Conservation (phyloP, 1,140 invertebrate genomes). For the Carcinoscorpius rotundicauda region DNA sequence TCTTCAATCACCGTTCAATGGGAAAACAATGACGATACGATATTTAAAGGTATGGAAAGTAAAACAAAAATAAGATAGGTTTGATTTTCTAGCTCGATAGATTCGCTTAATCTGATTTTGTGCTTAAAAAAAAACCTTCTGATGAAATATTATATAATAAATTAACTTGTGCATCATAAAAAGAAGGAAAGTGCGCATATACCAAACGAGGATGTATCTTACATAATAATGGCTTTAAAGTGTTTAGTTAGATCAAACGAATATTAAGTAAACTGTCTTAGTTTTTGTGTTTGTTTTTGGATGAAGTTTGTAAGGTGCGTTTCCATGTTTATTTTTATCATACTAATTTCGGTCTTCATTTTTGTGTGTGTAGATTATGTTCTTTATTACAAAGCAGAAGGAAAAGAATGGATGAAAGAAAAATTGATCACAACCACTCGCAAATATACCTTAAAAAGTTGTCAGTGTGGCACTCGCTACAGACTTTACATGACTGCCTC, state of each 20-base stretch:
- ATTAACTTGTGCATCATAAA: too few relatives aligned
- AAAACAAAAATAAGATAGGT: too few relatives aligned
- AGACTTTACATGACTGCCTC: constrained; percentile 75
- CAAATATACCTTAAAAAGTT: constrained; percentile 34
- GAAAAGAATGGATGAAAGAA: constrained; percentile 16
- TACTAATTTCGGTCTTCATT: too few relatives aligned
- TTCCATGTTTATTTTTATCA: too few relatives aligned
- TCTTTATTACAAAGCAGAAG: constrained; percentile 20
- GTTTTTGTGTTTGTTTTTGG: too few relatives aligned
- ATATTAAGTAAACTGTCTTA: neutral
- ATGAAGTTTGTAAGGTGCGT: too few relatives aligned
- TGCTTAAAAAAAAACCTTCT: too few relatives aligned
- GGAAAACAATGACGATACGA: neutral
- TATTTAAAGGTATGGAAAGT: neutral
- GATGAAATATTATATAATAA: too few relatives aligned
- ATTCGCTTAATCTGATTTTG: too few relatives aligned
- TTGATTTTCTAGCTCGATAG: too few relatives aligned
- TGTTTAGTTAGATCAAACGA: neutral
- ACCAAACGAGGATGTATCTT: neutral
- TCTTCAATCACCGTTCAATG: neutral
- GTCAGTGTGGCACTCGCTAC: constrained; percentile 74
- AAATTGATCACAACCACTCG: constrained; percentile 17
- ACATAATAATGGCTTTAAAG: neutral
- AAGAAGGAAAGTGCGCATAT: too few relatives aligned
- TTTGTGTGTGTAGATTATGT: constrained; percentile 17